Base-by-base conservation (phyloP, 2,113 vertebrate species). In the Strix aluco region DNA sequence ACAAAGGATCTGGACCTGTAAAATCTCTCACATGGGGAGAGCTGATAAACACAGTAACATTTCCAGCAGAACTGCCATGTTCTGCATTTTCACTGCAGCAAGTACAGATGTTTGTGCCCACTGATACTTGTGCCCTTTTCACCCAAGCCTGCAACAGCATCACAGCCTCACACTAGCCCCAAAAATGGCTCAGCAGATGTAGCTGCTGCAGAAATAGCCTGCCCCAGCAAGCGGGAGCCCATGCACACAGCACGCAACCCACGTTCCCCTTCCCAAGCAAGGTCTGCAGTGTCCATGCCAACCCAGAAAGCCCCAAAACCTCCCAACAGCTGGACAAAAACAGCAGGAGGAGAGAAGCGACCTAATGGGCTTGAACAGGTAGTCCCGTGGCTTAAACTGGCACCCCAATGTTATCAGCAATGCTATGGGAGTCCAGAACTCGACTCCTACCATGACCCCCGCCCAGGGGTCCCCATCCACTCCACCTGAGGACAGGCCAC, bases 11-110 rank as follows among this genome's bases (percentile, higher is more conserved):
- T 47, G 22, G 75, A 49, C 66, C 71, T 30, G 71, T n/a, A 88
- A 61, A 58, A 66, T 30, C 52, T 81, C 74, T 67, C 58, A 79
- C 11, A 3, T 13, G 26, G 38, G 21, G 13, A 47, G 14, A 74
- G 58, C 44, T 59, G 25, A 47, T 62, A 66, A 70, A 67, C 32
- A 29, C 30, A 54, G 3, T 14, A 62, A 34, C 27, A 49, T 40
- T 72, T 80, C 73, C n/a, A 77, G 44, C 51, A 77, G 69, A 92
- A 74, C 30, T 36, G 47, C 75, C 71, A 72, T 72, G 86, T 85
- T 78, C 73, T 82, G 49, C 71, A 75, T 83, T 87, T 90, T 66
- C 87, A 93, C 80, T 88, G 84, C 91, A 91, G 86, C 63, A 52
- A 69, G n/a, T 38, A 42, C 69, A 49, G 58, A 59, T 32, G 62